Evolutionary conservation across 2,888 invertebrate species (phyloP).

Genomic region (Incurvaria masculella): DNA sequence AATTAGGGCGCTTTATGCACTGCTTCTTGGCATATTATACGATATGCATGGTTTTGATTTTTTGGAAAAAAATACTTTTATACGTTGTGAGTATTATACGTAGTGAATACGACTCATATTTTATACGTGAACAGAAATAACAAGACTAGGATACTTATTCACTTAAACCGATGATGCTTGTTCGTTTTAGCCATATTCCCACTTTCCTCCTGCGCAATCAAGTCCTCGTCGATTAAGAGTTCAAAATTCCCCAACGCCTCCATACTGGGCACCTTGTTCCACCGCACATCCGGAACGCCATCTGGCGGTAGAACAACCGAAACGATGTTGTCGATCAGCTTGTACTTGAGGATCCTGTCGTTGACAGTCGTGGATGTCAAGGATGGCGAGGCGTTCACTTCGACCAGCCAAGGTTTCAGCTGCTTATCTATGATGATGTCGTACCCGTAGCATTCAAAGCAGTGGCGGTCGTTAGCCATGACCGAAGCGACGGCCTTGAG

Average conservation of each 20-base stretch:
- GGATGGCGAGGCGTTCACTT: conserved; percentile 96
- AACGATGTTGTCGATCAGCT: conserved; percentile 89
- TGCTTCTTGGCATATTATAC: too few relatives aligned
- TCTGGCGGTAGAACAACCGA: conserved; percentile 87
- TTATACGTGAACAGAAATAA: too few relatives aligned
- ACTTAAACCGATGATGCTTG: background rate
- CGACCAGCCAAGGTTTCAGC: conserved; percentile 91
- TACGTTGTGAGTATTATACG: too few relatives aligned
- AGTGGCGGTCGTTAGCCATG: conserved; percentile 90
- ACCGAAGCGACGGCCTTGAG: conserved; percentile 89
- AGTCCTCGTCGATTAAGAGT: conserved; percentile 78
- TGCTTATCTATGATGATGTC: conserved; percentile 95
- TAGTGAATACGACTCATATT: too few relatives aligned
- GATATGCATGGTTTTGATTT: too few relatives aligned
- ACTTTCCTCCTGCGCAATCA: conserved; percentile 64
- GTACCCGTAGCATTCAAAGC: conserved; percentile 93
- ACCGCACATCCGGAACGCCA: conserved; percentile 84
- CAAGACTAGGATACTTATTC: too few relatives aligned
- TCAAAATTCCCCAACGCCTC: conserved; percentile 85
- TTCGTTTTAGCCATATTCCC: background rate
- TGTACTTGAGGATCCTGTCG: conserved; percentile 90
- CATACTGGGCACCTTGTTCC: conserved; percentile 75
- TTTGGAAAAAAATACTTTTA: too few relatives aligned
- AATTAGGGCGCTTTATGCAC: too few relatives aligned
- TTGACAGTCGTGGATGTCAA: conserved; percentile 92